phyloP scores from a whole-genome alignment of 1,140 invertebrate genomes.

The Caenorhabditis remanei region DNA sequence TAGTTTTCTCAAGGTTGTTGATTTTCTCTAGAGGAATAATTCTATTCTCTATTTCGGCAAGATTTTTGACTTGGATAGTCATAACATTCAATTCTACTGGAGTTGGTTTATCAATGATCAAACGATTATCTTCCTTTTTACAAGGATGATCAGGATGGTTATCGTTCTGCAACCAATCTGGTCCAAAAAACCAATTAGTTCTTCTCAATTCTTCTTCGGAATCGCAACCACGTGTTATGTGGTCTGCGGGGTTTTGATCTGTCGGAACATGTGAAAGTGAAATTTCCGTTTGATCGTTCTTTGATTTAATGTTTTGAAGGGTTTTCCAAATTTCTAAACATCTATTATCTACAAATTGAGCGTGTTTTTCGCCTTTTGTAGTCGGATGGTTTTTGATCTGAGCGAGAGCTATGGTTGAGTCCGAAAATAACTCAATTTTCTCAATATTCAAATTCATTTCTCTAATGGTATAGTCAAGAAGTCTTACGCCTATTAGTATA shows the following conservation, averaged over 20 bases:
- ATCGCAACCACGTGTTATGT: not conserved
- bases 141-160: not conserved
- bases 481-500: not conserved
- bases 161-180: not conserved
- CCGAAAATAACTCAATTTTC: not conserved
- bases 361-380: not conserved
- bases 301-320: not conserved
- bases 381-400: not conserved
- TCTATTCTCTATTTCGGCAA: not conserved
- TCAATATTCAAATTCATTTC: not conserved
- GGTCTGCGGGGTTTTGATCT: not conserved
- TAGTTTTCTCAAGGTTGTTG: not conserved
- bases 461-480: not conserved
- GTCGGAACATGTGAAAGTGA: not conserved
- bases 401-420: not conserved
- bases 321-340: not conserved
- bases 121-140: not conserved
- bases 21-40: not conserved
- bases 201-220: not conserved
- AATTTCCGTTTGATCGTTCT: not conserved
- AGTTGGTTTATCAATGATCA: not conserved
- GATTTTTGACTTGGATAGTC: not conserved
- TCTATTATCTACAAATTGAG: not conserved
- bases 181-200: not conserved
- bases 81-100: not conserved